Percentiles rank a stretch among this genome's conserved stretches.
Evolutionary conservation across 1,140 invertebrate species (phyloP).

Genomic region (Bombus superbus): DNA sequence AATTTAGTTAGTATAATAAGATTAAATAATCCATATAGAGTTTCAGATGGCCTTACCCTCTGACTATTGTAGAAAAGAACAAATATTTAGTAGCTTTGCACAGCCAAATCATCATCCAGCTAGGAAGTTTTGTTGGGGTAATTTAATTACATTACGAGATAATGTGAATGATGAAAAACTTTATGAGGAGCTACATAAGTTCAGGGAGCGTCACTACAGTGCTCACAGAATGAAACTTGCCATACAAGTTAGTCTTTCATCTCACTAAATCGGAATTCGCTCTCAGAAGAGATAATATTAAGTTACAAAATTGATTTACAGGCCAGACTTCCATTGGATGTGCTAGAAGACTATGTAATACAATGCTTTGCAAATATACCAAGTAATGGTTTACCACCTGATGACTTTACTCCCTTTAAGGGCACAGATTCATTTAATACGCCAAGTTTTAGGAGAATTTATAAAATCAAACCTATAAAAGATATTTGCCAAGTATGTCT

Average conservation of each 20-base stretch:
- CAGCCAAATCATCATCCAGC: conserved; percentile 88
- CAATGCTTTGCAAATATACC: conserved; percentile 86
- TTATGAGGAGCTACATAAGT: conserved; percentile 88
- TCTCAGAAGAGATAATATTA: background rate
- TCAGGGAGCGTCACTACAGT: conserved; percentile 92
- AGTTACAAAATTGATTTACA: conserved; percentile 69
- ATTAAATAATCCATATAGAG: conserved; percentile 82
- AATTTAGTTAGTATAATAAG: background rate
- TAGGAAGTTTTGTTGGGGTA: conserved; percentile 93
- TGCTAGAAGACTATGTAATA: conserved; percentile 87
- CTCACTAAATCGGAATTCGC: background rate
- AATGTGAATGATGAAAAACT: conserved; percentile 86
- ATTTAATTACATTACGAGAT: conserved; percentile 89
- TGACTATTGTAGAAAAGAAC: conserved; percentile 88
- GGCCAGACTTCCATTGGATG: conserved; percentile 90
- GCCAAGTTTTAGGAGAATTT: conserved; percentile 88
- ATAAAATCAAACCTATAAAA: conserved; percentile 91
- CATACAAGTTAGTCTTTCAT: conserved; percentile 84
- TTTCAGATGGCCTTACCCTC: conserved; percentile 89
- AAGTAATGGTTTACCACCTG: conserved; percentile 84
- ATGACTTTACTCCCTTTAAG: conserved; percentile 84
- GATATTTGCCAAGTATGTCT: conserved; percentile 85
- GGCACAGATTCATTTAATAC: conserved; percentile 85
- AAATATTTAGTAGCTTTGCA: conserved; percentile 88
- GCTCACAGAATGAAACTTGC: conserved; percentile 94